phyloP scores from a whole-genome alignment of 1,140 invertebrate species.

The Achroia grisella region DNA sequence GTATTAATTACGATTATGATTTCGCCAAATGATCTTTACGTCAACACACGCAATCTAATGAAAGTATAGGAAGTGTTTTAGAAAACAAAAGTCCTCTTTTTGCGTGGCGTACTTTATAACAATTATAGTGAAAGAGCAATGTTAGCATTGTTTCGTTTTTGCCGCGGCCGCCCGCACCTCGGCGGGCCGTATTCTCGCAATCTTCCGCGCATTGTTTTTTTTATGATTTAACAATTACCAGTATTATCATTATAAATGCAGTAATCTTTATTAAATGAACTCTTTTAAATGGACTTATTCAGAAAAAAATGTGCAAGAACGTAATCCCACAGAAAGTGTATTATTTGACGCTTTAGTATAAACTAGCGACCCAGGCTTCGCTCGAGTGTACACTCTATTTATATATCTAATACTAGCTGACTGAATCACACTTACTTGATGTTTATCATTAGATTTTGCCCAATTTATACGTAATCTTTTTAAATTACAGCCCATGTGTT shows the following conservation, averaged over 20 bases:
- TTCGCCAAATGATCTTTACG: not conserved
- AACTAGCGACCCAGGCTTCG: too few relatives aligned
- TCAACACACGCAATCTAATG: constrained; percentile 12
- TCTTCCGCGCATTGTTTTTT: constrained; percentile 34
- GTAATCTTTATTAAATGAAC: constrained; percentile 2
- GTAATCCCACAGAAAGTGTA: too few relatives aligned
- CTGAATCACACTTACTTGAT: too few relatives aligned
- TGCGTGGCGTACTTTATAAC: constrained; percentile 12
- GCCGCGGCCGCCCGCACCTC: constrained; percentile 5
- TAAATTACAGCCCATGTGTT: too few relatives aligned
- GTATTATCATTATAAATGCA: constrained; percentile 3
- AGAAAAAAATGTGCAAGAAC: too few relatives aligned
- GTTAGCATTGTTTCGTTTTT: constrained; percentile 31
- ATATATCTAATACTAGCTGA: too few relatives aligned
- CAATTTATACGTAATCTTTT: too few relatives aligned
- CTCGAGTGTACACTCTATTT: too few relatives aligned
- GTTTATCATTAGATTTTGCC: too few relatives aligned
- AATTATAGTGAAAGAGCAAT: constrained; percentile 37
- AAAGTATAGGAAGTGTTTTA: constrained; percentile 38
- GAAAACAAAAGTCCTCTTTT: constrained; percentile 39
- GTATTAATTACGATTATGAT: too few relatives aligned
- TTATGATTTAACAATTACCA: constrained; percentile 1
- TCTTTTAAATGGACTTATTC: not conserved
- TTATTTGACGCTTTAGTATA: too few relatives aligned
- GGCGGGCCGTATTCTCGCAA: constrained; percentile 5